Evolutionary conservation across 2,113 vertebrate species (phyloP).

Genomic region (Parus major): DNA sequence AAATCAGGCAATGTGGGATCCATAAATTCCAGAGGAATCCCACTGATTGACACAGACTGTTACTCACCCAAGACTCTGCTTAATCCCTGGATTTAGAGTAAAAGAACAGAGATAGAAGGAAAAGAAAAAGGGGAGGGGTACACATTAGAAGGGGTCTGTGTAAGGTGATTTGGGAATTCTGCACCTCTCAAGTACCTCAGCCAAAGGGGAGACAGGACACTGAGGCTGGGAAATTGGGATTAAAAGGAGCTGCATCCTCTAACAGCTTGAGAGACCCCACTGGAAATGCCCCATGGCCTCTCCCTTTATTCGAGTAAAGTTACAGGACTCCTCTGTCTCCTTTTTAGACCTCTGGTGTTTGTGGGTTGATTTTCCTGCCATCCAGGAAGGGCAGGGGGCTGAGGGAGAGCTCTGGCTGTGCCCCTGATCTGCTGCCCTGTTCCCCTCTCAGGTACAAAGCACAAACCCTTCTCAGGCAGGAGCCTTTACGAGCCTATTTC

Average conservation of each 20-base stretch:
- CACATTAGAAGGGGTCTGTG: neutral
- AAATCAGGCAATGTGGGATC: no score
- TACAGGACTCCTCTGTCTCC: neutral
- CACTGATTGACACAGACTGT: neutral
- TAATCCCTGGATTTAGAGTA: neutral
- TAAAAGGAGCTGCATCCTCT: neutral
- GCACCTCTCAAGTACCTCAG: neutral
- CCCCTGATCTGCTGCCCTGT: neutral
- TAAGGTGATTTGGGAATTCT: rapidly evolving
- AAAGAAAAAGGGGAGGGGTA: rapidly evolving
- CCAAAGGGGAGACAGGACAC: neutral
- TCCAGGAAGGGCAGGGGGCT: rapidly evolving
- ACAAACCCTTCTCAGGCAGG: neutral
- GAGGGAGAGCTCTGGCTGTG: neutral
- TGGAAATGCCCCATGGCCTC: neutral
- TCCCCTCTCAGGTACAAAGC: neutral
- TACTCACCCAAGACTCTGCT: neutral
- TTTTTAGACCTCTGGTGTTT: neutral
- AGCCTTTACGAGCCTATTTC: conserved; percentile 27
- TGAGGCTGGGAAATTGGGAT: rapidly evolving
- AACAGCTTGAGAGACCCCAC: rapidly evolving
- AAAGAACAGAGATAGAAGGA: neutral
- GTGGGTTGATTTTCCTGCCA: neutral
- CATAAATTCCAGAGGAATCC: neutral
- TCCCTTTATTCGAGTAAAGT: rapidly evolving